Conservation (phyloP, 2,888 invertebrate species). For the Buathra laborator region DNA sequence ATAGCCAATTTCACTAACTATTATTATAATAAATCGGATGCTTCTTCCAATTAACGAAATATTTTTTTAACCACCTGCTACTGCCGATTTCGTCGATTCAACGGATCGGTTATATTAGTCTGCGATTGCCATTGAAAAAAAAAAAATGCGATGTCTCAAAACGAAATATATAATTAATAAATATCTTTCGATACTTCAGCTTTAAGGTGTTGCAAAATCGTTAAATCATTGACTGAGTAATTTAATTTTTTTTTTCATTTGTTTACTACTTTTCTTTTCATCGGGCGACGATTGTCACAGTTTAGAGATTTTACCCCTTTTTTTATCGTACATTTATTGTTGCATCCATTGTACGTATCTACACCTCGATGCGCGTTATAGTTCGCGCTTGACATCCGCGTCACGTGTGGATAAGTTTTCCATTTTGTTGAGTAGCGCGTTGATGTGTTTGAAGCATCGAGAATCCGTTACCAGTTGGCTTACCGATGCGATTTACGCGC, state of each 20-base stretch:
- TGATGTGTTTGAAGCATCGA: conserved; percentile 45
- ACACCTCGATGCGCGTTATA: neutral
- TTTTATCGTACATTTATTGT: neutral
- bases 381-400: conserved; percentile 46
- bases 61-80: too few species aligned
- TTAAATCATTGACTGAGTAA: too few species aligned
- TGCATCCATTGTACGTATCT: neutral
- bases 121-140: neutral
- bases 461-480: conserved; percentile 58
- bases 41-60: too few species aligned
- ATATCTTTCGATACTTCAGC: too few species aligned
- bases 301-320: conserved; percentile 19
- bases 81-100: neutral
- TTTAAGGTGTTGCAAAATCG: too few species aligned
- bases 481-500: conserved; percentile 60
- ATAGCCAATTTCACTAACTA: too few species aligned
- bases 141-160: too few species aligned
- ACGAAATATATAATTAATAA: too few species aligned
- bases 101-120: neutral
- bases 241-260: too few species aligned
- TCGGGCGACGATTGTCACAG: conserved; percentile 22
- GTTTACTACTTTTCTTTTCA: too few species aligned
- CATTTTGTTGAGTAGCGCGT: conserved; percentile 62
- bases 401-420: conserved; percentile 53
- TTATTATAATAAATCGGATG: too few species aligned